Percentiles rank a stretch among this genome's conserved stretches.
These are phyloP conservation scores for Xenopus tropicalis DNA, from an alignment of 2,113 vertebrate genomes.

Conservation along the genomic window UCB_Xtro_10.0 CM004445.2:7487001-7487500, in stretches of 20 bases:
- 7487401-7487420: neutral
- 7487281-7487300: constrained; percentile 61
- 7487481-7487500: too few relatives aligned
- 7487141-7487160: constrained; percentile 74
- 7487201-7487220: constrained; percentile 85
- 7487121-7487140: constrained; percentile 67
- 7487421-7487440: too few relatives aligned
- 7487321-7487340: constrained; percentile 63
- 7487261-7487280: constrained; percentile 66
- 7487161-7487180: constrained; percentile 65
- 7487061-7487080: constrained; percentile 63
- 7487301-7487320: constrained; percentile 66
- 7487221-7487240: constrained; percentile 73
- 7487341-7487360: constrained; percentile 79
- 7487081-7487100: constrained; percentile 68
- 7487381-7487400: neutral
- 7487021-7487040: too few relatives aligned
- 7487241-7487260: constrained; percentile 87
- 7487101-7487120: constrained; percentile 57
- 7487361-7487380: constrained; percentile 46
- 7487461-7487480: too few relatives aligned
- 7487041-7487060: too few relatives aligned
- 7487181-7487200: constrained; percentile 84
- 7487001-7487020: too few relatives aligned
- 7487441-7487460: too few relatives aligned